Evolutionary conservation across 2,888 invertebrate genomes (phyloP).

Genomic region (Stenodera caucasica): DNA sequence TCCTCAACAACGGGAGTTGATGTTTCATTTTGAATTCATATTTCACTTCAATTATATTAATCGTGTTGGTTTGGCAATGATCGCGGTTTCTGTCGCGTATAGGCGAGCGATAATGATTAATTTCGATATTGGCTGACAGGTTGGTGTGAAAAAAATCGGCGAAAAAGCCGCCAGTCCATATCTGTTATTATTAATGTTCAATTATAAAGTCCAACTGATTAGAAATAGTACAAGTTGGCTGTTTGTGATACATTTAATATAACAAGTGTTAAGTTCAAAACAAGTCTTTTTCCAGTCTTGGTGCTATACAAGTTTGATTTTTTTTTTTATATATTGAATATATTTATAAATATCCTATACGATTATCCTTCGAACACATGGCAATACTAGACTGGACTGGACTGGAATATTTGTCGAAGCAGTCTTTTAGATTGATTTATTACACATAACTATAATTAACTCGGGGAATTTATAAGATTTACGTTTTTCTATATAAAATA

Average conservation of each 20-base stretch:
- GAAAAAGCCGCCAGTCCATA: not conserved
- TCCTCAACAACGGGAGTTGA: no score
- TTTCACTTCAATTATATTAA: no score
- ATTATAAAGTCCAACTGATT: slow-evolving; percentile 12
- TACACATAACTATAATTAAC: slow-evolving; percentile 38
- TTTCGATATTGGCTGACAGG: slow-evolving; percentile 19
- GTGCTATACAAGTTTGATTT: slow-evolving; percentile 30
- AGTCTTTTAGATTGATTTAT: slow-evolving; percentile 41
- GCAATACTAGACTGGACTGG: slow-evolving; percentile 19
- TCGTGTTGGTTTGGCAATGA: no score
- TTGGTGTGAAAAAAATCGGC: not conserved
- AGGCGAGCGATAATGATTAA: no score
- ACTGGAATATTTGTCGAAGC: slow-evolving; percentile 33
- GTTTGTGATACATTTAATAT: slow-evolving; percentile 27
- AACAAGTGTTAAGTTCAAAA: slow-evolving; percentile 32
- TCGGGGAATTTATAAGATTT: slow-evolving; percentile 11
- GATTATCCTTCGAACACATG: not conserved
- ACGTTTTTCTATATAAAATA: not conserved
- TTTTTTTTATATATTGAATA: no score
- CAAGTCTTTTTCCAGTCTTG: slow-evolving; percentile 30
- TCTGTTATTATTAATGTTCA: slow-evolving; percentile 23
- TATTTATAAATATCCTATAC: no score
- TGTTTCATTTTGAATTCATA: no score
- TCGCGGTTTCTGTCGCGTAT: no score
- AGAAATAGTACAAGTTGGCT: slow-evolving; percentile 18